Evolutionary conservation across 2,888 invertebrate species (phyloP), one percentile per base, ranked within the genome.

Genomic region (Cylloceria caligata): DNA sequence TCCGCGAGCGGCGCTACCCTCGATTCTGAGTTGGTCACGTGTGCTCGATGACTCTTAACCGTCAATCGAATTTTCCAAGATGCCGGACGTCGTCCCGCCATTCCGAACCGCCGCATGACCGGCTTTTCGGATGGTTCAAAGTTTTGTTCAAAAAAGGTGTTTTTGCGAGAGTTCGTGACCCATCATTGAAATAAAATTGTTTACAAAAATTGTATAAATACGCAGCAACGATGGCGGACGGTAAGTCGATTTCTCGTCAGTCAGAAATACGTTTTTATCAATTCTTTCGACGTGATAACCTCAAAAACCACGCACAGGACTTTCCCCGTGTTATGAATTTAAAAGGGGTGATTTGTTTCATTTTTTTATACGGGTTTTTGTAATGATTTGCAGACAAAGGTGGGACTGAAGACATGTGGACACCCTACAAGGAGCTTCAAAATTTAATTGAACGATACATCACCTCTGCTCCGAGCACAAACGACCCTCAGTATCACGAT

Each of bases 351-450:
- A 19, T 21, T 21, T 11, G 7, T 9, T 55, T 55, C 19, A 7
- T 34, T 4, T 49, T 49, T 11, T 36, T 47, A 34, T 19, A 19
- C n/a, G 9, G 16, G 27, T 71, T 47, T 76, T 76, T 65, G 27
- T 19, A n/a, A 60, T 7, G 16, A 13, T 36, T 34, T 80, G 47
- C 75, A 92, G 92, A 92, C 34, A 90, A 90, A 85, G 80, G 84
- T 30, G 93, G 93, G 52, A 94, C 95, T 9, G 96, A 96, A 89
- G 97, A 97, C 92, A 94, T 97, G 94, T 97, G 97, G 97, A 96
- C 96, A 64, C 96, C 97, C 0, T 97, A 95, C 93, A 97, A 97
- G 89, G 96, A 97, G 89, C 93, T 97, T 47, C 95, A 96, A 83
- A 94, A 94, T 34, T 94, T 96, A 64, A 95, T 97, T 49, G 96